Conservation (phyloP, 1,140 invertebrate species). For the Aphis gossypii region DNA sequence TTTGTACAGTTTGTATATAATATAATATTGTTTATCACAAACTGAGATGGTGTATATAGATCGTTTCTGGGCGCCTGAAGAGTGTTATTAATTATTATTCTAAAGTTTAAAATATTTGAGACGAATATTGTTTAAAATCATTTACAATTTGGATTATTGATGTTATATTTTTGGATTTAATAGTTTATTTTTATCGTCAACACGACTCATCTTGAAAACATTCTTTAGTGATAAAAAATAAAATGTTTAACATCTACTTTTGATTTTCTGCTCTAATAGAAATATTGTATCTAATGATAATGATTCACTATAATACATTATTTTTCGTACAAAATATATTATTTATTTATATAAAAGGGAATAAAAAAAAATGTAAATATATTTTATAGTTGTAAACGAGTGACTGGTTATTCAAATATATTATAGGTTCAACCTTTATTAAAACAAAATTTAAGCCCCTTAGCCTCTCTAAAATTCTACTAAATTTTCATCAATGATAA, state of each 20-base stretch:
- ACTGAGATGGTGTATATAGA: neutral
- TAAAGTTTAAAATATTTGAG: neutral
- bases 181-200: too few relatives aligned
- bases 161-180: neutral
- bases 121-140: neutral
- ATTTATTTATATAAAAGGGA: neutral
- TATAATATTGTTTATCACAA: neutral
- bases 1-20: neutral
- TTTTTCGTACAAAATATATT: neutral
- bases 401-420: neutral
- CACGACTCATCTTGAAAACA: neutral
- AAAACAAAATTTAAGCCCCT: neutral
- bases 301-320: neutral
- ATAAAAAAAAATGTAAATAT: neutral
- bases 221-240: neutral
- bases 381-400: neutral
- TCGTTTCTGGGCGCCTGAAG: neutral
- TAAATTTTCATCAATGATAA: neutral
- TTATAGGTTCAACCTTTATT: neutral
- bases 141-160: neutral
- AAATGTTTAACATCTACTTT: neutral
- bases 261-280: neutral
- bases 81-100: constrained; percentile 4
- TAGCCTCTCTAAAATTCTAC: neutral
- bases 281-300: neutral